Base-by-base conservation (phyloP, 2,888 invertebrate species). In the Lutraria lutraria region DNA sequence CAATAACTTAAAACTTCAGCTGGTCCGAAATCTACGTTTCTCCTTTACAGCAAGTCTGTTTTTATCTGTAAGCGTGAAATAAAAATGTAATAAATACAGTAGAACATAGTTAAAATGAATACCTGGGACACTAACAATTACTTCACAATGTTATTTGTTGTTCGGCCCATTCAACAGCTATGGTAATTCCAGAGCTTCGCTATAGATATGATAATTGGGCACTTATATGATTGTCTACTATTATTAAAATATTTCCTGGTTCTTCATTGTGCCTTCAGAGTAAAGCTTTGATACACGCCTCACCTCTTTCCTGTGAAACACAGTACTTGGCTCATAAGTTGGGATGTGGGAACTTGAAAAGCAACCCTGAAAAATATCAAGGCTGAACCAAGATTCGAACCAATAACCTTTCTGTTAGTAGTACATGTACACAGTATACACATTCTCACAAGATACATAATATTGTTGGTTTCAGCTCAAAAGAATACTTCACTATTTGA, bases 11-110 rank as follows among this genome's bases (percentile, higher is more conserved):
- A 52, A 52, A 19, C 4, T 25, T 86, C 89, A 89, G 81, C 87
- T 85, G 12, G 81, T 31, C 52, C 82, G 81, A 56, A 81, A 81
- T 54, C 76, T 80, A 81, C 89, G 80, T 60, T 89, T 89, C 63
- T 87, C 89, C 56, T 56, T 68, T 43, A 85, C 87, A 21, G 87
- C 87, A 53, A 89, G 81, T 82, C 87, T 89, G 21, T 84, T 34
- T 31, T 85, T 81, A 76, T 86, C 89, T 89, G 87, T n/a, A 89
- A 89, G 43, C 43, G 6, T 53, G n/a, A 10, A 52, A n/a, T 16
- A 29, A 16, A 80, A 15, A 31, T 63, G n/a, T n/a, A n/a, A n/a
- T 10, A 3, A 52, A 81, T 21, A 56, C 25, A 31, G n/a, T 31
- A 12, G 31, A 52, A 10, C 19, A 52, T 19, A 80, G 21, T 43